phyloP scores from a whole-genome alignment of 2,113 vertebrate species.

The Grallaria varia region DNA sequence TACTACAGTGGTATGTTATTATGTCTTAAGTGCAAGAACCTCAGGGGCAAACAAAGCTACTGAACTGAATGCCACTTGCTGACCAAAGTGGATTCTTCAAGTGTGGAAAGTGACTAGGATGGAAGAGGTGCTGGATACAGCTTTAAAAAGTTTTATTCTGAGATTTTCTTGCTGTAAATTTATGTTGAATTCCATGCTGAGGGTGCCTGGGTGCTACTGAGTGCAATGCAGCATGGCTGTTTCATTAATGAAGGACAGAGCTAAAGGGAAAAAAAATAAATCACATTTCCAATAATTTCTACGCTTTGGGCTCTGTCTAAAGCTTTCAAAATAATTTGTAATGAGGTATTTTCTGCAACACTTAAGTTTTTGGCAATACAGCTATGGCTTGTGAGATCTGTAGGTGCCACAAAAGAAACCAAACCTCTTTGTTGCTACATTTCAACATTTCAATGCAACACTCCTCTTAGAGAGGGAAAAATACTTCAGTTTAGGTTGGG shows the following conservation, averaged over 20 bases:
- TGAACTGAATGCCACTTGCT: background rate
- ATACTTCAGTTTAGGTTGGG: background rate
- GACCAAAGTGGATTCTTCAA: background rate
- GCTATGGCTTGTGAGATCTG: background rate
- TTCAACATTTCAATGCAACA: background rate
- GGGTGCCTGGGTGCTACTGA: background rate
- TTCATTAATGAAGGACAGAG: background rate
- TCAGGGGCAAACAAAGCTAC: background rate
- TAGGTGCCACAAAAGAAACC: background rate
- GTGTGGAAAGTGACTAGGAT: background rate
- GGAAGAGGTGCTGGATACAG: background rate
- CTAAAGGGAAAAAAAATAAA: background rate
- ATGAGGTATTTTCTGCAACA: background rate
- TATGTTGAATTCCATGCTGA: background rate
- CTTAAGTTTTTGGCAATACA: background rate
- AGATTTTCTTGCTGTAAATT: background rate
- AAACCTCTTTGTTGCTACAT: background rate
- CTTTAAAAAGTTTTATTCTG: background rate
- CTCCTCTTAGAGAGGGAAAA: background rate
- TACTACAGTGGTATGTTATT: background rate
- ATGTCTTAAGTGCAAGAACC: background rate
- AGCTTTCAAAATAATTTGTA: background rate
- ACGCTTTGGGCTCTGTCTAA: background rate
- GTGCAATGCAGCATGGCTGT: background rate
- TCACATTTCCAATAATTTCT: background rate